Evolutionary conservation across 2,888 invertebrate species (phyloP).

Genomic region (Leptogaster cylindrica): DNA sequence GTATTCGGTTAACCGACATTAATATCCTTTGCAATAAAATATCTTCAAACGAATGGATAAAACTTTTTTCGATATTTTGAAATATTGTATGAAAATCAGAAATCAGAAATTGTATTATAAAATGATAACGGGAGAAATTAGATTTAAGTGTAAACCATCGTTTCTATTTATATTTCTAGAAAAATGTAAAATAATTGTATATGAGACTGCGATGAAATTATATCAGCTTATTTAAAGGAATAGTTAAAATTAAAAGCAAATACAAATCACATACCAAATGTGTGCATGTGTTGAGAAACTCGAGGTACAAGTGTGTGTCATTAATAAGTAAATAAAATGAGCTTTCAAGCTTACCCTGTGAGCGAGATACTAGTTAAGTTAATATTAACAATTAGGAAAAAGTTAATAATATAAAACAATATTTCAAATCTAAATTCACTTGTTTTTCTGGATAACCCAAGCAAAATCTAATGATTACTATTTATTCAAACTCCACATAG

Average conservation of each 20-base stretch:
- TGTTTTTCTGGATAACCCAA: too few relatives aligned
- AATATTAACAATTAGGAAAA: too few relatives aligned
- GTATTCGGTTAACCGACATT: too few relatives aligned
- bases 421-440: too few relatives aligned
- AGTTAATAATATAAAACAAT: too few relatives aligned
- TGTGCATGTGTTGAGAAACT: background rate
- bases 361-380: conserved; percentile 30
- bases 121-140: conserved; percentile 4
- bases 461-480: too few relatives aligned
- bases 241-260: too few relatives aligned
- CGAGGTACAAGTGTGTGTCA: background rate
- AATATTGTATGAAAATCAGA: too few relatives aligned
- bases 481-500: too few relatives aligned
- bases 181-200: conserved; percentile 32
- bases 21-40: too few relatives aligned
- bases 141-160: conserved; percentile 3
- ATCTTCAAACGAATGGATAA: too few relatives aligned
- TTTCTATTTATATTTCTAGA: conserved; percentile 21
- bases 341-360: conserved; percentile 40
- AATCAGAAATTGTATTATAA: conserved; percentile 23
- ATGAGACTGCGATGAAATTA: conserved; percentile 33
- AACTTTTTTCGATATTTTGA: background rate
- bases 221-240: conserved; percentile 38
- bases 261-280: background rate
- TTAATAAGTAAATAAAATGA: conserved; percentile 30